Base-by-base conservation (phyloP, 2,113 vertebrate species). In the Oncorhynchus gorbuscha region DNA sequence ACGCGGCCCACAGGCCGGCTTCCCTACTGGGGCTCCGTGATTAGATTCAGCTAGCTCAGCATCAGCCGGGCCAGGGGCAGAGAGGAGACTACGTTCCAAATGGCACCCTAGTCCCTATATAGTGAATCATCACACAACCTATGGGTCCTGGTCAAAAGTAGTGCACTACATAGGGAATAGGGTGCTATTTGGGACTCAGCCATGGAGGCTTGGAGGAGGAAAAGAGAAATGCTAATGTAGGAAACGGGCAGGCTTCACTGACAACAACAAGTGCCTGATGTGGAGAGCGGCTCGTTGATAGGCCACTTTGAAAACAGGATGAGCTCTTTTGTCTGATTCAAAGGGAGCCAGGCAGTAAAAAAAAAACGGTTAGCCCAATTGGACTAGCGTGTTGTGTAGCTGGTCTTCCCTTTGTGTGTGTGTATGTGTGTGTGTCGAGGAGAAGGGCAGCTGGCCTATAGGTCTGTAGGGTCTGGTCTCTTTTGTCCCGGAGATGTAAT, bases 281-380 rank as follows among this genome's bases (percentile, higher is more conserved):
- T 76, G 74, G 51, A 72, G 64, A 18, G 32, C 77, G 62, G 71
- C 76, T 76, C 64, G 64, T 81, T 76, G 75, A 73, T 66, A 64
- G 49, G 32, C 64, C 49, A 65, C 48, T 69, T 69, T 69, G 66
- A 69, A 66, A 22, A 35, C 45, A 62, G 73, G 59, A 81, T 78
- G 72, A 49, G 61, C 61, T 62, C 73, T 73, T 76, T 82, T 76
- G 59, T 71, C 55, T 67, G n/a, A 22, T 39, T 68, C 67, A 72
- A 75, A 75, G 72, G 61, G 66, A 71, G 32, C 68, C 61, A 62
- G 66, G 74, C 62, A 69, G 73, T 62, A 71, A 78, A 18, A 55
- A 78, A 16, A 55, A 79, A 76, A 73, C 28, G 20, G 69, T 69
- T 72, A 72, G 75, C 74, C 76, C 68, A 82, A 72, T 65, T 74